Evolutionary conservation across 2,888 invertebrate species (phyloP), one percentile per base, ranked within the genome.

Genomic region (Heteromyza rotundicornis): DNA sequence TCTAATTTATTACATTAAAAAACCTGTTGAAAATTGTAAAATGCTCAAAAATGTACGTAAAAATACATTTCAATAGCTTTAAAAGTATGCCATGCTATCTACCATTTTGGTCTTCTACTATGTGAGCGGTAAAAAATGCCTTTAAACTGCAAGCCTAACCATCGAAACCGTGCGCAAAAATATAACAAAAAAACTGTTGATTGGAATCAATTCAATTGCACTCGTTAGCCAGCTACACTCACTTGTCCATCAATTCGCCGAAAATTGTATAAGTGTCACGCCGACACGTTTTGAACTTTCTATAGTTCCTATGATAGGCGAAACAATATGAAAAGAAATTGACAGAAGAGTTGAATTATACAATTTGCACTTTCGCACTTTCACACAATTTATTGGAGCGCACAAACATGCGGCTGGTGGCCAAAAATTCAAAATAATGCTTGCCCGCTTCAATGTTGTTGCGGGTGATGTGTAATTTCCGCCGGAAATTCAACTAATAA

Each of bases 281-380:
- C 66, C 88, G 84, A 68, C 86, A 86, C 55, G 90, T 85, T 62
- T 83, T 80, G 16, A 68, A 69, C 59, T 84, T 68, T 65, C 81
- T 82, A 0, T 84, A 82, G n/a, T n/a, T n/a, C 65, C 84, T 84
- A 0, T 84, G 64, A 80, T 73, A 71, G 84, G 73, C 84, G 88
- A 91, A 69, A 88, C 89, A 64, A 90, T 84, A 58, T 91, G 87
- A 77, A 90, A 89, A 2, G n/a, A n/a, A n/a, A n/a, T n/a, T n/a
- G n/a, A n/a, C n/a, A n/a, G n/a, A n/a, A n/a, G n/a, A n/a, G n/a
- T n/a, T n/a, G n/a, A n/a, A n/a, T n/a, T n/a, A n/a, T n/a, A n/a
- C n/a, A 16, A 58, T n/a, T n/a, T n/a, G n/a, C n/a, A n/a, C n/a
- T n/a, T n/a, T n/a, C n/a, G n/a, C n/a, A n/a, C n/a, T n/a, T n/a